Percentiles rank a stretch among this genome's conserved stretches.
Conservation (phyloP, 2,797 vertebrate species). For the Lophotriccus pileatus region DNA sequence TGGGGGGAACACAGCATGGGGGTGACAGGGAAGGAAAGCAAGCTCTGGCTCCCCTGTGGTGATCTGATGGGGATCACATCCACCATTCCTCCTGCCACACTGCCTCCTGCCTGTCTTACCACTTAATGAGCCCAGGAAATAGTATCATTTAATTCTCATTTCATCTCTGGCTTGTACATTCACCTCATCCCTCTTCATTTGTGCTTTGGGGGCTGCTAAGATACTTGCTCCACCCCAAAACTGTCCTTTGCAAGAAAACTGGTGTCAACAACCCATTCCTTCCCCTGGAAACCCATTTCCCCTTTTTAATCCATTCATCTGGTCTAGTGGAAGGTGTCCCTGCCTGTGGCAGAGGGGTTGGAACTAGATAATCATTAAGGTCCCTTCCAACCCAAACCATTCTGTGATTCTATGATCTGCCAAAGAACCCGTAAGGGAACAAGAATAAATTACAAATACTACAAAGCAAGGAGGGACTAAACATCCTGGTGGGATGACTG, state of each 20-base stretch:
- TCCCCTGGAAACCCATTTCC: not conserved
- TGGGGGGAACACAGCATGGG: accelerated
- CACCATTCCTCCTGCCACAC: not conserved
- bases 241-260: not conserved
- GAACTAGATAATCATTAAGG: not conserved
- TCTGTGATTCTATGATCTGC: not conserved
- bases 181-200: not conserved
- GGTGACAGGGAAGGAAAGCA: accelerated
- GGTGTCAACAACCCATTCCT: not conserved
- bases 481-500: not conserved
- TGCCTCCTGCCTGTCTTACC: not conserved
- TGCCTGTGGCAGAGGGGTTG: not conserved
- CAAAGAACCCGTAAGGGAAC: not conserved
- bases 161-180: not conserved
- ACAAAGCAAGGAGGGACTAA: not conserved
- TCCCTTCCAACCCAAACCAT: not conserved
- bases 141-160: not conserved
- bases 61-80: not conserved
- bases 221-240: not conserved
- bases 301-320: not conserved
- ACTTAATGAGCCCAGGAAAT: accelerated
- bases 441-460: not conserved
- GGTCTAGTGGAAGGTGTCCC: not conserved
- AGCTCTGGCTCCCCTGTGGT: not conserved
- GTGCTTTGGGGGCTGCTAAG: not conserved